Evolutionary conservation across 2,888 invertebrate genomes (phyloP).

Genomic region (Euzophera pinguis): DNA sequence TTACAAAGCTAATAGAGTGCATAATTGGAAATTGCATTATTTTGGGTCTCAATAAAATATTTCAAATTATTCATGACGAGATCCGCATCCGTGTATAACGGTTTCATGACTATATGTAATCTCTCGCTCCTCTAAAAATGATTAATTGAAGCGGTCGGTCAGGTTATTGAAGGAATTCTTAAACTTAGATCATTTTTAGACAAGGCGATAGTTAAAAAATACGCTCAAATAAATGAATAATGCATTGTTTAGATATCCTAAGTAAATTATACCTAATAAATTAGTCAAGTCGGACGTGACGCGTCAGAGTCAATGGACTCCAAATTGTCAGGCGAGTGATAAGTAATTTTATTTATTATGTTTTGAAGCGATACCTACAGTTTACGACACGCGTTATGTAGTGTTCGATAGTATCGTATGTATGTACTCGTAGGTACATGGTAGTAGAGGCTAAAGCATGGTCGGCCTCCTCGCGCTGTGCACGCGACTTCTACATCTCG

Average conservation of each 20-base stretch:
- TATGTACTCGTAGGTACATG: background rate
- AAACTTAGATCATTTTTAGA: background rate
- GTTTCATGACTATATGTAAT: background rate
- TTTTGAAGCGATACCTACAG: constrained; percentile 28
- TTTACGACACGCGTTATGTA: background rate
- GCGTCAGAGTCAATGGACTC: constrained; percentile 42
- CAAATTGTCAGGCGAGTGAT: constrained; percentile 38
- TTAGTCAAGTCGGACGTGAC: constrained; percentile 26
- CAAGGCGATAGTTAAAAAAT: background rate
- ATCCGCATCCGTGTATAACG: constrained; percentile 1
- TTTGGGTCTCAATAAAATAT: background rate
- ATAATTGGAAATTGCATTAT: no score
- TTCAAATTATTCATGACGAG: background rate
- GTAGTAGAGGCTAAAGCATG: background rate
- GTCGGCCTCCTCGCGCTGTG: constrained; percentile 14
- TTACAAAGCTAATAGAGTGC: no score
- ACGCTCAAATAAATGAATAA: background rate
- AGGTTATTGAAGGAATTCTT: background rate
- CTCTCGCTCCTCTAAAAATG: background rate
- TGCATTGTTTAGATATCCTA: background rate
- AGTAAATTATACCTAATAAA: constrained; percentile 2
- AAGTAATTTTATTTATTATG: constrained; percentile 41
- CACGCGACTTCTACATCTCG: constrained; percentile 22
- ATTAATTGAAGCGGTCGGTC: background rate
- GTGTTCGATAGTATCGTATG: constrained; percentile 39